A percentile compares a stretch with the other conserved stretches of the same genome.
phyloP scores from a whole-genome alignment of 2,888 invertebrate genomes.

The Gandaritis pyraliata region DNA sequence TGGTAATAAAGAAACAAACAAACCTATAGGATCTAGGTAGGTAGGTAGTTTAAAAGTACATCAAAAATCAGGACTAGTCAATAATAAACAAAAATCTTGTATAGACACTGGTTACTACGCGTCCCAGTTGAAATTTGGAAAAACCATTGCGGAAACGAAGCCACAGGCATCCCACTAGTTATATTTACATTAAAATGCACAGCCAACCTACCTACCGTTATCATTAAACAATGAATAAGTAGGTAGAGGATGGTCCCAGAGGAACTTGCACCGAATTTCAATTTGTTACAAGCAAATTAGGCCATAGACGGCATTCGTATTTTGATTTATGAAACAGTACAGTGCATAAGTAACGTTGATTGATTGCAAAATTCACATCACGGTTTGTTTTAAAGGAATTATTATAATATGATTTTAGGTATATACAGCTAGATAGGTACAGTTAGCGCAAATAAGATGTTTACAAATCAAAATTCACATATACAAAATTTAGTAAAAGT shows the following conservation, averaged over 20 bases:
- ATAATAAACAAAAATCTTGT: too few relatives aligned
- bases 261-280: slow-evolving; percentile 74
- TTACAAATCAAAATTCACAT: too few relatives aligned
- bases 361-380: slow-evolving; percentile 40
- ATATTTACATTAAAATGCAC: slow-evolving; percentile 72
- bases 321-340: slow-evolving; percentile 49
- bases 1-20: too few relatives aligned
- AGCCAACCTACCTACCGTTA: slow-evolving; percentile 55
- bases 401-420: neutral
- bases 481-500: too few relatives aligned
- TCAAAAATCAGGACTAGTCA: too few relatives aligned
- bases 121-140: neutral
- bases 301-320: slow-evolving; percentile 50
- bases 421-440: neutral
- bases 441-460: too few relatives aligned
- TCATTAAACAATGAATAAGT: slow-evolving; percentile 54
- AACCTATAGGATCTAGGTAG: too few relatives aligned
- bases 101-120: too few relatives aligned
- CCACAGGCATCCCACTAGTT: slow-evolving; percentile 2
- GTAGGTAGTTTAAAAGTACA: too few relatives aligned
- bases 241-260: slow-evolving; percentile 53
- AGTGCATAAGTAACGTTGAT: slow-evolving; percentile 31
- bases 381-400: slow-evolving; percentile 11
- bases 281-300: slow-evolving; percentile 67
- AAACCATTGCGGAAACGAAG: neutral